Evolutionary conservation across 2,113 vertebrate genomes (phyloP).

Genomic region (Naja naja): DNA sequence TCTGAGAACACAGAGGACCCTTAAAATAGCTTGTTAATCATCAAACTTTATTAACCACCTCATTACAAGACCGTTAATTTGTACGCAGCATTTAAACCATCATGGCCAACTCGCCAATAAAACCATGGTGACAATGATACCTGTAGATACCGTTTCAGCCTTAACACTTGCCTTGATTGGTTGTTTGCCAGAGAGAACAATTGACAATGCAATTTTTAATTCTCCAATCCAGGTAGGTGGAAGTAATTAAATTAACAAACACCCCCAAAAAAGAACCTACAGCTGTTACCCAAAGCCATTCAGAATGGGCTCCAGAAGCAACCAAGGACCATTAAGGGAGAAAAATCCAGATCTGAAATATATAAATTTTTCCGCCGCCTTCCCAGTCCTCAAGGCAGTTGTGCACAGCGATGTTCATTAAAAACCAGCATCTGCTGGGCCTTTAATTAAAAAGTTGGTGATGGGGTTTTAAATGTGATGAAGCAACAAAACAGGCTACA

Average conservation of each 20-base stretch:
- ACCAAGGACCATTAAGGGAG: conserved; percentile 63
- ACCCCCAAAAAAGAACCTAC: background rate
- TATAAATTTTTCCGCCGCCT: conserved; percentile 39
- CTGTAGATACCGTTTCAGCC: background rate
- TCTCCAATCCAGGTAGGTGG: conserved; percentile 47
- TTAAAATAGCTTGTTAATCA: background rate
- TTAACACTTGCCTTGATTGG: background rate
- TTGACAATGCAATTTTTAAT: conserved; percentile 40
- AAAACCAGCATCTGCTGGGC: conserved; percentile 44
- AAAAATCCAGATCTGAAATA: conserved; percentile 60
- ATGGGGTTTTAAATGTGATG: conserved; percentile 19
- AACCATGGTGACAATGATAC: background rate
- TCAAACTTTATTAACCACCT: background rate
- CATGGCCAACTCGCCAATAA: background rate
- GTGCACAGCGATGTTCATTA: conserved; percentile 57
- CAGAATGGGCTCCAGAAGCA: conserved; percentile 55
- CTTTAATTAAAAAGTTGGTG: conserved; percentile 66
- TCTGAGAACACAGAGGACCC: no score
- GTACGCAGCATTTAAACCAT: background rate
- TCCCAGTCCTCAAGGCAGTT: conserved; percentile 46
- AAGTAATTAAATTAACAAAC: conserved; percentile 1
- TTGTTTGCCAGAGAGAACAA: conserved; percentile 27
- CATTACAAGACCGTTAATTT: background rate
- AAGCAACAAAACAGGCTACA: conserved; percentile 40
- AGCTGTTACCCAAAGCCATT: conserved; percentile 54